phyloP scores from a whole-genome alignment of 2,113 vertebrate genomes.

The Lamprotornis superbus region DNA sequence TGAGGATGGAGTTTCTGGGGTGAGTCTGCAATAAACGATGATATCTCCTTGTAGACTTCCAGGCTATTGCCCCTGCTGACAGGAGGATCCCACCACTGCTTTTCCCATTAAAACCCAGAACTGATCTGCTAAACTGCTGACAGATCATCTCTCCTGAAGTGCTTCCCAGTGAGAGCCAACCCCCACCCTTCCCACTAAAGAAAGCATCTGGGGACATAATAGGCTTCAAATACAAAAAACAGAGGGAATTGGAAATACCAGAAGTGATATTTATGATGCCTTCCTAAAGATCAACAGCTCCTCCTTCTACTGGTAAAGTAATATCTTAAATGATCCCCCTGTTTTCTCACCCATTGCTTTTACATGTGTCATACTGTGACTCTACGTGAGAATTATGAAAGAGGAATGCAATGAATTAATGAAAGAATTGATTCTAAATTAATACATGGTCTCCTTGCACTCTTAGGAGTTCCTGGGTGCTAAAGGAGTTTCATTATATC shows the following conservation, averaged over 20 bases:
- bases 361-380: not conserved
- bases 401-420: not conserved
- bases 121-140: not conserved
- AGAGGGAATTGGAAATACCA: not conserved
- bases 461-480: slow-evolving; percentile 24
- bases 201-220: not conserved
- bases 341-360: not conserved
- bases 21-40: not conserved
- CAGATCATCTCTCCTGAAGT: not conserved
- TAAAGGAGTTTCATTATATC: slow-evolving; percentile 50
- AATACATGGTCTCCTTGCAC: not conserved
- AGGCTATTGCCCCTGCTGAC: not conserved
- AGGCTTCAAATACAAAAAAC: not conserved
- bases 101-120: not conserved
- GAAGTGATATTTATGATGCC: not conserved
- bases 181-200: rapidly evolving
- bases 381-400: not conserved
- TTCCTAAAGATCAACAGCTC: not conserved
- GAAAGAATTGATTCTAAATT: slow-evolving; percentile 26
- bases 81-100: not conserved
- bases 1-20: rapidly evolving
- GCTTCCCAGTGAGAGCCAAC: not conserved
- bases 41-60: not conserved
- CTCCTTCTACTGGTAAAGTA: not conserved
- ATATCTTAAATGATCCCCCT: not conserved